These are phyloP conservation scores for Poecilus cupreus DNA, from an alignment of 2,888 invertebrate genomes.

Conservation along the genomic window DNA sequence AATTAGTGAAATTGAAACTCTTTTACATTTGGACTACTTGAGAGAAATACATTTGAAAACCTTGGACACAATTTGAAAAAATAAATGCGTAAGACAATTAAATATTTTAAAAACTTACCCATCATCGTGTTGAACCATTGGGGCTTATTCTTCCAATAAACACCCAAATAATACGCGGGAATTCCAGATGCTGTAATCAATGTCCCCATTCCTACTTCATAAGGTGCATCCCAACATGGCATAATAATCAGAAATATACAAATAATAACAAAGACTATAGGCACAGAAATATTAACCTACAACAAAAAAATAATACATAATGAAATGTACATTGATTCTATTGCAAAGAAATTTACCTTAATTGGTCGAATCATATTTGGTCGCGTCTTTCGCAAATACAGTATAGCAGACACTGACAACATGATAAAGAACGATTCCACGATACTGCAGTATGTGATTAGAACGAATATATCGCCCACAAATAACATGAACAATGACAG, in stretches of 20 bases:
- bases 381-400: constrained; percentile 87
- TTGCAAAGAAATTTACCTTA: constrained; percentile 75
- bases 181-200: constrained; percentile 88
- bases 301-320: constrained; percentile 45
- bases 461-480: constrained; percentile 87
- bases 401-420: constrained; percentile 87
- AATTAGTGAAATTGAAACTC: not conserved
- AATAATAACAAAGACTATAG: constrained; percentile 84
- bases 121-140: constrained; percentile 76
- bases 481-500: constrained; percentile 90
- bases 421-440: constrained; percentile 95
- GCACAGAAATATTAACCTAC: constrained; percentile 73
- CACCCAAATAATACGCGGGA: constrained; percentile 86
- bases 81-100: not conserved
- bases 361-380: constrained; percentile 90
- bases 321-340: not conserved
- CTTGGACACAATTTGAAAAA: not conserved
- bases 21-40: not conserved
- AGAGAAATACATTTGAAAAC: not conserved
- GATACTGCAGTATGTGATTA: constrained; percentile 94
- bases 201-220: constrained; percentile 86
- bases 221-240: constrained; percentile 86
- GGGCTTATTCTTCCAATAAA: constrained; percentile 82
- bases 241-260: constrained; percentile 87
- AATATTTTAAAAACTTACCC: constrained; percentile 72